Evolutionary conservation across 2,888 invertebrate genomes (phyloP).

Genomic region (Matsumyia berberina): DNA sequence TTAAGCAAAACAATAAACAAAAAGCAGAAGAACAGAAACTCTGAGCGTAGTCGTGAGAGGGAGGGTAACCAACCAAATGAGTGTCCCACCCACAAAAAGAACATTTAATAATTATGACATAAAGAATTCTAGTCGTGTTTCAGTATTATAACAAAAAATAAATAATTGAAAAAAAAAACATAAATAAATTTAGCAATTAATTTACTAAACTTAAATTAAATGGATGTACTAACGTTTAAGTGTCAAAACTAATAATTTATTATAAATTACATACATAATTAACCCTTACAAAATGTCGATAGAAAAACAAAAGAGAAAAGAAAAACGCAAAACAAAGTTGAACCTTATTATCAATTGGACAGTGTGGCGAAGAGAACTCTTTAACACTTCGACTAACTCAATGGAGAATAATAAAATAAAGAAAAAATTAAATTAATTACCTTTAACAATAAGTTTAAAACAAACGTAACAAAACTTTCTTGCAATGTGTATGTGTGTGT

Average conservation of each 20-base stretch:
- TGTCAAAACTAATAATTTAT: constrained; percentile 73
- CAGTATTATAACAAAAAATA: constrained; percentile 72
- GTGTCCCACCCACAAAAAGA: constrained; percentile 37
- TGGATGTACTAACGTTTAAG: constrained; percentile 74
- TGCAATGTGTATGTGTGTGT: constrained; percentile 77
- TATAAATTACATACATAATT: constrained; percentile 57
- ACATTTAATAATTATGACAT: constrained; percentile 67
- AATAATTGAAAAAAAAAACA: constrained; percentile 32
- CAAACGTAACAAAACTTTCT: constrained; percentile 69
- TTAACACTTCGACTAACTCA: constrained; percentile 69
- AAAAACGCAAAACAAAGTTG: constrained; percentile 5
- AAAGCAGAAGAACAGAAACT: constrained; percentile 37
- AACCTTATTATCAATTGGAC: constrained; percentile 63
- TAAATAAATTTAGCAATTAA: constrained; percentile 63
- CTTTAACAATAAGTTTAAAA: constrained; percentile 70
- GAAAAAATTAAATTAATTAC: constrained; percentile 68
- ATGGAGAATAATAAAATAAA: constrained; percentile 44
- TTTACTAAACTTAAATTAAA: constrained; percentile 73
- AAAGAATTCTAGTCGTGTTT: constrained; percentile 76
- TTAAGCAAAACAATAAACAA: constrained; percentile 53
- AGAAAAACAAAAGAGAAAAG: not conserved
- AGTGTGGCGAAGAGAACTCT: constrained; percentile 47
- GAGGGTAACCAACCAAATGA: constrained; percentile 18
- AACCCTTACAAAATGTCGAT: constrained; percentile 44
- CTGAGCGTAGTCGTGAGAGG: constrained; percentile 59